These are phyloP conservation scores for Muscicapa comitata DNA, from an alignment of 2,797 vertebrate species.

Conservation along the genomic window DNA sequence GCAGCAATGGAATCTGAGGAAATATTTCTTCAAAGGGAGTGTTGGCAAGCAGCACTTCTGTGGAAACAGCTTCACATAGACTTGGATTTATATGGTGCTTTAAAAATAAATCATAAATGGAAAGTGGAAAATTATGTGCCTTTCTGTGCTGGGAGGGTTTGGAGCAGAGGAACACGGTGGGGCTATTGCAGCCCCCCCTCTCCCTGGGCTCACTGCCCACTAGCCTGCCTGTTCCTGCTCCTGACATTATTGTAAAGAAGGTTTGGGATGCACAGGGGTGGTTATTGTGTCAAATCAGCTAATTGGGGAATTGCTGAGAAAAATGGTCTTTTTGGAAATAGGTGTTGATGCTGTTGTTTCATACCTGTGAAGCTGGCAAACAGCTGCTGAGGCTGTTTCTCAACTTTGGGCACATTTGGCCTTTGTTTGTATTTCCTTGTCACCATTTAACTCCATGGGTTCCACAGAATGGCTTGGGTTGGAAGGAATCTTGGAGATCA, in stretches of 20 bases:
- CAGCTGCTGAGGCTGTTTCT: neutral
- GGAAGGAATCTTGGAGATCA: neutral
- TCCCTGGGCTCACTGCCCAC: accelerated
- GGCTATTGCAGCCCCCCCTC: neutral
- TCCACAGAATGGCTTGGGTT: neutral
- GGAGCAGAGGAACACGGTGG: accelerated
- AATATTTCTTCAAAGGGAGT: neutral
- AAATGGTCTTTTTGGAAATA: neutral
- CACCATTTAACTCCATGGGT: neutral
- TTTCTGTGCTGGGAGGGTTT: neutral
- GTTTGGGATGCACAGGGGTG: neutral
- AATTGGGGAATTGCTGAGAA: neutral
- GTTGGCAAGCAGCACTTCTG: neutral
- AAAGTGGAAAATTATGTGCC: neutral
- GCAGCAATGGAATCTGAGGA: neutral
- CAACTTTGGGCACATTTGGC: neutral
- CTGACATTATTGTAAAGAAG: neutral
- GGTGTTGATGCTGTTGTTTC: neutral
- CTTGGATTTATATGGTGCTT: neutral
- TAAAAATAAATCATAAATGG: neutral
- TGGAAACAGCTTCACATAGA: accelerated
- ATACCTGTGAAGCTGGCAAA: neutral
- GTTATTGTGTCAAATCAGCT: neutral
- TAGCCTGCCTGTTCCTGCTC: neutral
- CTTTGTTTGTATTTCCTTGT: neutral